Evolutionary conservation across 2,888 invertebrate genomes (phyloP).

Genomic region (Neelides folsomi): DNA sequence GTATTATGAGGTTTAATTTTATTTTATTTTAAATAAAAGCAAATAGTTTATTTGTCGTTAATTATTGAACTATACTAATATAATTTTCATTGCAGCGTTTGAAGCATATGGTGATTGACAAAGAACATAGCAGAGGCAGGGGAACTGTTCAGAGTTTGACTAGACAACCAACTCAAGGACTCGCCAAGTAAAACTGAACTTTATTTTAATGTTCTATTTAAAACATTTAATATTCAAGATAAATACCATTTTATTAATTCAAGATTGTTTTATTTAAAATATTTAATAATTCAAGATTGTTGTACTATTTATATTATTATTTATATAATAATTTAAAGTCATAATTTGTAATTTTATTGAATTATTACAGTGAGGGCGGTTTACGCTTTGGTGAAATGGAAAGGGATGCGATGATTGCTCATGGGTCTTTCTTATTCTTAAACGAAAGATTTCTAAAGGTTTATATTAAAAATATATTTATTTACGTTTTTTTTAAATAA

Average conservation of each 20-base stretch:
- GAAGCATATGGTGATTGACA: no score
- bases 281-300: no score
- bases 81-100: not conserved
- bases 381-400: constrained; percentile 53
- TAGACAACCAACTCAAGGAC: constrained; percentile 9
- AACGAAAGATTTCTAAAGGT: constrained; percentile 46
- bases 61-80: no score
- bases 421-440: constrained; percentile 48
- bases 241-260: no score
- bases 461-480: not conserved
- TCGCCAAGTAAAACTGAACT: constrained; percentile 40
- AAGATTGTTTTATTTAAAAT: no score
- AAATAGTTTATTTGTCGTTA: constrained; percentile 3
- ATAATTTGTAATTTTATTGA: not conserved
- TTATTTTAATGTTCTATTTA: not conserved
- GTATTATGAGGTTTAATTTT: no score
- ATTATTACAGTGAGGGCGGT: constrained; percentile 44
- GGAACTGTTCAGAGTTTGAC: no score
- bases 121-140: no score
- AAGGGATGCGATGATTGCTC: constrained; percentile 50
- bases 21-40: not conserved
- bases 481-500: not conserved
- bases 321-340: not conserved
- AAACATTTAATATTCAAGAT: not conserved
- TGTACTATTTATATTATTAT: not conserved